Evolutionary conservation across 2,888 invertebrate genomes (phyloP), one percentile per base, ranked within the genome.

Genomic region (Terebella lapidaria): DNA sequence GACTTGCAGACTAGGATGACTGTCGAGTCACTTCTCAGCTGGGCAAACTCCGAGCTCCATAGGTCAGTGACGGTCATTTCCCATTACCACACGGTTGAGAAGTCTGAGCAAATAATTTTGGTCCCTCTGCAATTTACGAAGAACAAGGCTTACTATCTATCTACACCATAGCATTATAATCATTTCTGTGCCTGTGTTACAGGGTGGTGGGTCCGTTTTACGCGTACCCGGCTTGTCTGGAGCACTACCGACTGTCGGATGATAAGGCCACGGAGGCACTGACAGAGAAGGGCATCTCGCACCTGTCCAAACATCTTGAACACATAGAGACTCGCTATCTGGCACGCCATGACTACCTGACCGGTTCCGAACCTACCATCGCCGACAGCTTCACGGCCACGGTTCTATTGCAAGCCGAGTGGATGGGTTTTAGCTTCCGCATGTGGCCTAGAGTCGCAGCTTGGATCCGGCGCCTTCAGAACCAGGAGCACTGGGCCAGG

Each of bases 161-260:
- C n/a, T n/a, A n/a, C n/a, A n/a, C n/a, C n/a, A n/a, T n/a, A n/a
- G n/a, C n/a, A n/a, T n/a, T n/a, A n/a, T n/a, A n/a, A n/a, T n/a
- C n/a, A n/a, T n/a, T n/a, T n/a, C n/a, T n/a, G n/a, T n/a, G n/a
- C n/a, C n/a, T n/a, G n/a, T n/a, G n/a, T n/a, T n/a, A n/a, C n/a
- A n/a, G n/a, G n/a, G n/a, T n/a, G n/a, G n/a, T n/a, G n/a, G n/a
- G n/a, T n/a, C n/a, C n/a, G n/a, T n/a, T n/a, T 20, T 72, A 71
- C 60, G 68, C 72, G 2, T 74, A 74, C 65, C 74, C 75, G 42
- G 72, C 73, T 59, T 72, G 72, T 64, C 65, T 75, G 22, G 72
- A 74, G 22, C 67, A 70, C 52, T 74, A 72, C 57, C 62, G 70
- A 27, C 66, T 74, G 20, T 67, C 69, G 3, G 60, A 68, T 5